phyloP scores from a whole-genome alignment of 2,888 invertebrate genomes.

The Nebria salina region DNA sequence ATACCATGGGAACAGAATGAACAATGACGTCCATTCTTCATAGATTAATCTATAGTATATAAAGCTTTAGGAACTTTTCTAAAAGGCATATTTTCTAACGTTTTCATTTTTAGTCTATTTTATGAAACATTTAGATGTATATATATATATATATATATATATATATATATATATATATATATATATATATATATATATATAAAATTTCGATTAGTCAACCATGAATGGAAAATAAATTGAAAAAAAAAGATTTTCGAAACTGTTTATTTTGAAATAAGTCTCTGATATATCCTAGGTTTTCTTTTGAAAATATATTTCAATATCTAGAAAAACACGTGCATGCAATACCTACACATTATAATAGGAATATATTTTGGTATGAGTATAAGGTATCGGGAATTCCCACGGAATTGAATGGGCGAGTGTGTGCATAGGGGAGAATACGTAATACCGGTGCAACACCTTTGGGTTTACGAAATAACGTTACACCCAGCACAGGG shows the following conservation, averaged over 20 bases:
- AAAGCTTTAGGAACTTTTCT: neutral
- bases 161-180: too few relatives aligned
- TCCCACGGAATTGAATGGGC: slow-evolving; percentile 10
- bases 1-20: slow-evolving; percentile 1
- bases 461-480: neutral
- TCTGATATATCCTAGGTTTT: neutral
- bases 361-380: neutral
- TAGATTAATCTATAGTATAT: neutral
- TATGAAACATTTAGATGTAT: too few relatives aligned
- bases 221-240: neutral
- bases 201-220: neutral
- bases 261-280: neutral
- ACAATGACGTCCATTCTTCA: neutral
- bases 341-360: neutral
- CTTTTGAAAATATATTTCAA: neutral
- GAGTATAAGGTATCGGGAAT: neutral
- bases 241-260: too few relatives aligned
- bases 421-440: slow-evolving; percentile 7
- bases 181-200: too few relatives aligned
- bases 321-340: neutral
- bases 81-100: neutral
- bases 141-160: too few relatives aligned
- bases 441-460: slow-evolving; percentile 19
- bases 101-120: too few relatives aligned
- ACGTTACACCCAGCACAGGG: slow-evolving; percentile 12